These are phyloP conservation scores for Umimayanthus chanpuru DNA, from an alignment of 92 coral and sea anemone genomes.

Conservation along the genomic window DNA sequence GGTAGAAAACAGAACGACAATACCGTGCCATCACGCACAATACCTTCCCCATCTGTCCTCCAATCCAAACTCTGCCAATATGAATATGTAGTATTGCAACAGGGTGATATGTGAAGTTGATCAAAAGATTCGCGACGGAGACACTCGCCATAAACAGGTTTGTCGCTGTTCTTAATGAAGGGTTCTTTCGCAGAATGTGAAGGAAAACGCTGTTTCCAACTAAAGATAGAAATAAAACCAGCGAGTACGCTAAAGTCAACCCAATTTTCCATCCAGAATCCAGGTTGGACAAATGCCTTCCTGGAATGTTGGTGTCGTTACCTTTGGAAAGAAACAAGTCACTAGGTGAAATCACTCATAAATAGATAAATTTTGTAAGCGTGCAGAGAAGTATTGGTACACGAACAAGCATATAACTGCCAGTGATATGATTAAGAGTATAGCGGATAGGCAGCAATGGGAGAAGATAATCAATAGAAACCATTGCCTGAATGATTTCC, in stretches of 20 bases:
- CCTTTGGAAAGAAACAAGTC: slow-evolving; percentile 8
- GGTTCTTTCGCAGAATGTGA: not conserved
- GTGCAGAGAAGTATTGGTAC: too few relatives aligned
- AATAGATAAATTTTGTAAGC: too few relatives aligned
- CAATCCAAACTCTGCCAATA: slow-evolving; percentile 14
- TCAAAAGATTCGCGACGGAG: slow-evolving; percentile 21
- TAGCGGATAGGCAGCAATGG: too few relatives aligned
- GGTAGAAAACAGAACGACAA: slow-evolving; percentile 11
- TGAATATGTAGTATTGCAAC: slow-evolving; percentile 12
- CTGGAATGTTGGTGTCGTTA: slow-evolving; percentile 1
- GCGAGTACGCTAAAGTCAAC: not conserved
- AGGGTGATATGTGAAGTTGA: slow-evolving; percentile 5
- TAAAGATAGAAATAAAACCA: slow-evolving; percentile 11
- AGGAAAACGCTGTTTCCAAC: slow-evolving; percentile 20
- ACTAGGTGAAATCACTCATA: too few relatives aligned
- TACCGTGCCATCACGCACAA: slow-evolving; percentile 1
- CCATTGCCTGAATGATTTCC: too few relatives aligned
- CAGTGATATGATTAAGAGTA: too few relatives aligned
- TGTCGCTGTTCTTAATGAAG: slow-evolving; percentile 20
- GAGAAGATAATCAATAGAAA: too few relatives aligned
- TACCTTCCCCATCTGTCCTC: not conserved
- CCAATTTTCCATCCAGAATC: slow-evolving; percentile 11
- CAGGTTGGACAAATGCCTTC: not conserved
- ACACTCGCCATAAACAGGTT: slow-evolving; percentile 17
- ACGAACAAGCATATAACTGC: too few relatives aligned